Evolutionary conservation across 2,888 invertebrate species (phyloP).

Genomic region (Philhelius pedissequus): DNA sequence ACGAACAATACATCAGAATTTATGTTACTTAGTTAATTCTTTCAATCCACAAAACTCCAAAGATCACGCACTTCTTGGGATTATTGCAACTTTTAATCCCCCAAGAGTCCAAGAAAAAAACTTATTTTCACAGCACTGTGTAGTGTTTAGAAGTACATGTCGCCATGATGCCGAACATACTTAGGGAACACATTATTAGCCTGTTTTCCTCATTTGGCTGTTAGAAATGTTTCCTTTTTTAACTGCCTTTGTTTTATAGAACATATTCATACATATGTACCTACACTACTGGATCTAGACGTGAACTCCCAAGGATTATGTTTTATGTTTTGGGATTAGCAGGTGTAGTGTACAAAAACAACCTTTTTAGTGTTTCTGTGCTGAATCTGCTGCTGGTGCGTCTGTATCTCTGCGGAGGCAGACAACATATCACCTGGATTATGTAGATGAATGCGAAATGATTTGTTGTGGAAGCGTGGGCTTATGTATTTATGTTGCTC

Average conservation of each 20-base stretch:
- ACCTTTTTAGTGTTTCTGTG: conserved; percentile 21
- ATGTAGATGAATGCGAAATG: conserved; percentile 57
- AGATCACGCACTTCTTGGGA: too few species aligned
- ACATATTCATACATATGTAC: too few species aligned
- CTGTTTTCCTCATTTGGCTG: conserved; percentile 45
- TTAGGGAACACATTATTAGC: conserved; percentile 45
- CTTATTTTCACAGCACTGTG: not conserved
- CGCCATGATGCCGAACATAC: not conserved
- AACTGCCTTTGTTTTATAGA: not conserved
- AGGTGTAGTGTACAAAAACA: conserved; percentile 42
- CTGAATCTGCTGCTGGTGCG: not conserved
- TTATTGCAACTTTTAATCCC: too few species aligned
- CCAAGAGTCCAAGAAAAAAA: too few species aligned
- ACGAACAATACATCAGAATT: too few species aligned
- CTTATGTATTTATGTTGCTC: not conserved
- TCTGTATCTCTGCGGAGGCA: conserved; percentile 22
- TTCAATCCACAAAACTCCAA: too few species aligned
- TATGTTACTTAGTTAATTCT: too few species aligned
- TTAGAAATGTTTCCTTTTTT: not conserved
- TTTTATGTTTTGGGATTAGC: conserved; percentile 46
- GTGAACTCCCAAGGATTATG: conserved; percentile 44
- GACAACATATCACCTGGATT: conserved; percentile 55
- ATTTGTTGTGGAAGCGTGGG: conserved; percentile 41
- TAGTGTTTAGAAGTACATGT: not conserved
- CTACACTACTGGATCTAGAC: not conserved